These are phyloP conservation scores for Silurus asotus DNA, from an alignment of 2,113 vertebrate genomes.

Conservation along the genomic window DNA sequence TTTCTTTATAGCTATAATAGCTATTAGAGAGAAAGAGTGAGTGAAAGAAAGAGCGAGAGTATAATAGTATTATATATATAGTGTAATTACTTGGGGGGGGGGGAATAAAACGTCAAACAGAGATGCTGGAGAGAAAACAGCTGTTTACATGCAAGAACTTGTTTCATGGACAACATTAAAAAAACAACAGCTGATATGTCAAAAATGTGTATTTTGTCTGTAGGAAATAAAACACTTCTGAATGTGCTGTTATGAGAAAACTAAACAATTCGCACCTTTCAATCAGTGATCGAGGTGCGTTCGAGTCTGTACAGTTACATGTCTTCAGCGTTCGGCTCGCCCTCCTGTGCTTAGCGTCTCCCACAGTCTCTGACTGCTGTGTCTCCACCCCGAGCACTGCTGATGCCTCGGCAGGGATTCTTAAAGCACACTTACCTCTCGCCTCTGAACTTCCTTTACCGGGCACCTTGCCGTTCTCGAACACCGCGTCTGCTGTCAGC, in stretches of 20 bases:
- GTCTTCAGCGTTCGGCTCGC: not conserved
- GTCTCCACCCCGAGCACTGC: conserved; percentile 4
- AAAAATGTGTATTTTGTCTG: too few species aligned
- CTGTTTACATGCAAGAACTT: not conserved
- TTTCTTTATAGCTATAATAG: not conserved
- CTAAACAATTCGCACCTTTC: not conserved
- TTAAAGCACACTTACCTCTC: conserved; percentile 39
- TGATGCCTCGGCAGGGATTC: conserved; percentile 28
- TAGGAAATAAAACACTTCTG: not conserved
- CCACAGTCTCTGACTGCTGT: conserved; percentile 6
- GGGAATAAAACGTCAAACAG: too few species aligned
- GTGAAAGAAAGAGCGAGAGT: too few species aligned
- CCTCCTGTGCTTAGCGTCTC: not conserved
- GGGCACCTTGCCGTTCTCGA: not conserved
- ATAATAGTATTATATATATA: too few species aligned
- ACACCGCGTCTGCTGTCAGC: not conserved
- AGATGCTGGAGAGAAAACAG: not conserved
- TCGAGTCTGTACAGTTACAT: not conserved
- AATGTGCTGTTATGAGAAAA: not conserved
- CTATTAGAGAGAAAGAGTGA: not conserved
- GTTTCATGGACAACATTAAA: not conserved
- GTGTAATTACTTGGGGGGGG: too few species aligned
- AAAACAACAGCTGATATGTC: not conserved
- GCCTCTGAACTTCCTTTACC: not conserved
- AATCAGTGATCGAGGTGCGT: not conserved